These are phyloP conservation scores for Cyprinodon brontotheroides DNA, from an alignment of 2,113 vertebrate genomes.

Conservation along the genomic window DNA sequence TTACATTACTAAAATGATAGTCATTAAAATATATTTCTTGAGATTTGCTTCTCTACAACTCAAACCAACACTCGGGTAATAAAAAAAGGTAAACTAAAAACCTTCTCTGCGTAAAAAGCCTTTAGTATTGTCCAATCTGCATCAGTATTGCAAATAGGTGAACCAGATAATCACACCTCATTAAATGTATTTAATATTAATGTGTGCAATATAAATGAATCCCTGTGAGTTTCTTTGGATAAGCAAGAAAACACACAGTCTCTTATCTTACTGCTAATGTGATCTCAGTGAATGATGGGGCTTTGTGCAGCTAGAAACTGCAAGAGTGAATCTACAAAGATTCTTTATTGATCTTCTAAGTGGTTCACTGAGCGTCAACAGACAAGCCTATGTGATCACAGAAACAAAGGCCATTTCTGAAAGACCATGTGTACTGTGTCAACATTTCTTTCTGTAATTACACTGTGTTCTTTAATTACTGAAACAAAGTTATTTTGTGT, in stretches of 20 bases:
- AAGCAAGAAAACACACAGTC: conserved; percentile 63
- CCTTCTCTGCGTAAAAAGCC: conserved; percentile 32
- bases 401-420: conserved; percentile 9
- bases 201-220: conserved; percentile 75
- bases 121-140: conserved; percentile 63
- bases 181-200: conserved; percentile 82
- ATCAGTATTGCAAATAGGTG: conserved; percentile 70
- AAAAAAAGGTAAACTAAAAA: not conserved
- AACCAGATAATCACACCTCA: conserved; percentile 79
- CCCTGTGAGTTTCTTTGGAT: conserved; percentile 69
- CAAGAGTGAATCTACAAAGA: conserved; percentile 60
- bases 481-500: conserved; percentile 23
- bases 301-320: conserved; percentile 54
- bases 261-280: conserved; percentile 63
- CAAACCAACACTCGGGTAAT: conserved; percentile 56
- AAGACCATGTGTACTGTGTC: not conserved
- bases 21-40: conserved; percentile 31
- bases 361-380: conserved; percentile 40
- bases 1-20: not conserved
- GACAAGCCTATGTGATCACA: conserved; percentile 42
- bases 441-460: conserved; percentile 28
- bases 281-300: conserved; percentile 71
- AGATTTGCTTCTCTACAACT: conserved; percentile 55
- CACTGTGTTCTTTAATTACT: conserved; percentile 37
- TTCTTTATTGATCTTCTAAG: conserved; percentile 58